Base-by-base conservation (phyloP, 2,888 invertebrate genomes). In the Pimpla rufipes region DNA sequence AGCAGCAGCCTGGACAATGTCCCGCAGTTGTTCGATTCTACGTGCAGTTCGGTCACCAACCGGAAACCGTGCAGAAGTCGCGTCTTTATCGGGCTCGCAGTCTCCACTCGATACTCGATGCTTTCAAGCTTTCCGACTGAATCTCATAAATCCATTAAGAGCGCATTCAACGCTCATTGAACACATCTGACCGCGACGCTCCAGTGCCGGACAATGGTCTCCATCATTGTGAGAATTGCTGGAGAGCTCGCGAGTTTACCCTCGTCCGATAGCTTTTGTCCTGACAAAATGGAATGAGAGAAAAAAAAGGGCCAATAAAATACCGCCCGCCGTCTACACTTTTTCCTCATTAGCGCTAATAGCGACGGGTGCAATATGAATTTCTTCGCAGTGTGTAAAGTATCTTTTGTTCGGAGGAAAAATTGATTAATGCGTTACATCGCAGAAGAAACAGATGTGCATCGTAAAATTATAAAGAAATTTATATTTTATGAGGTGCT, bases 101-200 rank as follows among this genome's bases (percentile, higher is more conserved):
- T 13, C 16, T 29, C 4, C 16, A 6, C 35, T 16, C 8, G 8
- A 11, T 40, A 16, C 37, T 37, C 40, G n/a, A 18, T 40, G 2
- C 16, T 18, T 62, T 40, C 21, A 18, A 40, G 11, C 18, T 18
- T 18, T 40, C 16, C 37, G 5, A 1, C 40, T 18, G 40, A 18
- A 40, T 62, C 40, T 62, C 62, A 62, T 40, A 62, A 62, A 62
- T 62, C 40, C 62, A 62, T 62, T 62, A 40, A 40, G 18, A 10
- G 62, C 40, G 21, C 62, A 37, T 62, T 62, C 35, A 62, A 62
- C 62, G 62, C 16, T 37, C 40, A 40, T 62, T 62, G 62, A 62
- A 62, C 62, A 1, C 40, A 40, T 62, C 62, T 40, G 62, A 62
- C 62, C 62, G 40, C 40, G 1, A 7, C 16, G 62, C 40, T 62